These are phyloP conservation scores for Coelogynopora nodosa DNA, from an alignment of 2,888 invertebrate genomes.

Conservation along the genomic window DNA sequence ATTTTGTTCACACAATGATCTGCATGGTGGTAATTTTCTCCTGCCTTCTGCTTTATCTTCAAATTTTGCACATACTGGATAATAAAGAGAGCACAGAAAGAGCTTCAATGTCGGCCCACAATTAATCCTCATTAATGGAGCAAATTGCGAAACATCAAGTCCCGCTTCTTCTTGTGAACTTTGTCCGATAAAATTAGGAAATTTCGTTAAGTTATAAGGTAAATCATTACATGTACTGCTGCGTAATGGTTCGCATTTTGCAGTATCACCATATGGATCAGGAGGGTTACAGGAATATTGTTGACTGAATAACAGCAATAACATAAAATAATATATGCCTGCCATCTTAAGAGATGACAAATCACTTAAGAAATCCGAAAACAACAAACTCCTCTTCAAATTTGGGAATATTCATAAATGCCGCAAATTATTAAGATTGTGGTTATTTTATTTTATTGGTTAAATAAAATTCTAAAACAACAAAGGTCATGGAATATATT, in stretches of 20 bases:
- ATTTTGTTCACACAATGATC: conserved; percentile 32
- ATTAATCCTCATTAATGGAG: conserved; percentile 6
- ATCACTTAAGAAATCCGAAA: too few relatives aligned
- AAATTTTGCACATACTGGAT: conserved; percentile 29
- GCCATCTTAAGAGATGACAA: too few relatives aligned
- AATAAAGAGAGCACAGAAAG: conserved; percentile 37
- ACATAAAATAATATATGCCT: neutral
- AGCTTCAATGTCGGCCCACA: conserved; percentile 19
- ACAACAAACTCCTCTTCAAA: too few relatives aligned
- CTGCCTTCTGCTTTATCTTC: neutral
- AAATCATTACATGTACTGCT: conserved; percentile 7
- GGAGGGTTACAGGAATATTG: neutral
- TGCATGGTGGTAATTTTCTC: neutral
- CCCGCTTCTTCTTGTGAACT: conserved; percentile 35
- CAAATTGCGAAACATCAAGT: neutral
- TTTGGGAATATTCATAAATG: too few relatives aligned
- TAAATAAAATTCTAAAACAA: too few relatives aligned
- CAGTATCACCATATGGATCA: neutral
- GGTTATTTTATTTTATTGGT: too few relatives aligned
- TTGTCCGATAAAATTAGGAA: conserved; percentile 39
- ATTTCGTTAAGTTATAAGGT: conserved; percentile 16
- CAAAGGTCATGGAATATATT: too few relatives aligned
- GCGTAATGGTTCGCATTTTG: neutral
- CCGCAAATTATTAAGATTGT: too few relatives aligned
- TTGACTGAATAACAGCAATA: neutral